Conservation (phyloP, 2,113 vertebrate genomes). For the Misgurnus anguillicaudatus region DNA sequence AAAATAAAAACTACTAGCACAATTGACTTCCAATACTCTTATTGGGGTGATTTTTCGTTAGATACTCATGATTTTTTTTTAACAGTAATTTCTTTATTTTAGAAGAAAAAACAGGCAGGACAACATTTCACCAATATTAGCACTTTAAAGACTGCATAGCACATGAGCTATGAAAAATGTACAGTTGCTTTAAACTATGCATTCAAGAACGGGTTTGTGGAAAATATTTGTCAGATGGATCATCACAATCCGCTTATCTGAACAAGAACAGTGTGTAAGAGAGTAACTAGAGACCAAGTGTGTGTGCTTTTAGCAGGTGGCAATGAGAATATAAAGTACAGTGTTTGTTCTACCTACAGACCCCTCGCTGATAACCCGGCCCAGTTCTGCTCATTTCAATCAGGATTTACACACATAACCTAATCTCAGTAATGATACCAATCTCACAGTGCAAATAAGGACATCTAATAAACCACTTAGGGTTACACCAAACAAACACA, state of each 20-base stretch:
- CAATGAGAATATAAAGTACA: background rate
- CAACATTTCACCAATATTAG: too few species aligned
- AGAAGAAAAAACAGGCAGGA: too few species aligned
- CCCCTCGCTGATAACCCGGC: conserved; percentile 56
- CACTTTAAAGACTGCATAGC: too few species aligned
- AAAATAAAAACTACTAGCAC: background rate
- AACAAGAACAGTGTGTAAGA: background rate
- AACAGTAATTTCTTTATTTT: too few species aligned
- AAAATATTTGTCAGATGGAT: background rate
- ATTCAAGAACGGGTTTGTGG: background rate
- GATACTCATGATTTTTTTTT: too few species aligned
- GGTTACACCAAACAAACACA: background rate
- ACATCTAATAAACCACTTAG: conserved; percentile 7
- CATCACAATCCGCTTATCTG: background rate
- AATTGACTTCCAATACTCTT: too few species aligned
- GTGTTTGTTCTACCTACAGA: conserved; percentile 21
- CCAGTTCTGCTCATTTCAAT: conserved; percentile 74
- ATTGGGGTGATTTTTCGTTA: too few species aligned
- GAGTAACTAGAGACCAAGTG: background rate
- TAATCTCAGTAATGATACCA: conserved; percentile 23
- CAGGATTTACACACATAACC: conserved; percentile 28
- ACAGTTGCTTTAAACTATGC: background rate
- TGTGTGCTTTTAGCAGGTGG: background rate
- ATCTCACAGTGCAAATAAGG: conserved; percentile 1
- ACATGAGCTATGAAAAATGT: background rate